Conservation (phyloP, 2,797 vertebrate species). For the Ceryle rudis region DNA sequence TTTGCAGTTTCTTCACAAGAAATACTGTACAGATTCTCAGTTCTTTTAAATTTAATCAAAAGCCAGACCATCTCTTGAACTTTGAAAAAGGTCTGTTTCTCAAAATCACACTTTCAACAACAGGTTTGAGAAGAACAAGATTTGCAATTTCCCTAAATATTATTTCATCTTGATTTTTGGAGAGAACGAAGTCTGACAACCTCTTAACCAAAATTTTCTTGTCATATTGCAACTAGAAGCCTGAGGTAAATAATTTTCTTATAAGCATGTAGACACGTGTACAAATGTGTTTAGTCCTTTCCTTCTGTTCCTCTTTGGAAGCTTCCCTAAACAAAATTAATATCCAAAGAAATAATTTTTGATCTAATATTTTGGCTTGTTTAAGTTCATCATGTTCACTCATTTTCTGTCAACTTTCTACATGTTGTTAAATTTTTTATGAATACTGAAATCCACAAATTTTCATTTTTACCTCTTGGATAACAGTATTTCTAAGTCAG, state of each 20-base stretch:
- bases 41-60: slow-evolving; percentile 11
- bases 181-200: background rate
- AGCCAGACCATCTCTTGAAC: background rate
- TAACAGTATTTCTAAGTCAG: background rate
- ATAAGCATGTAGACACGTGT: rapidly evolving
- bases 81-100: background rate
- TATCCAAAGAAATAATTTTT: background rate
- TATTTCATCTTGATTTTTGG: background rate
- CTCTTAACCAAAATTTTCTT: background rate
- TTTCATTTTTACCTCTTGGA: background rate
- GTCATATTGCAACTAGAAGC: background rate
- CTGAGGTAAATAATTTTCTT: background rate
- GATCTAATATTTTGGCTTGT: background rate
- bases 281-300: background rate
- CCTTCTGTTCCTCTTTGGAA: background rate
- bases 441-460: background rate
- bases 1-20: background rate
- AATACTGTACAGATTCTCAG: background rate
- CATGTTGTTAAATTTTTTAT: background rate
- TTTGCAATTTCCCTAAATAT: background rate
- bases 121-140: background rate
- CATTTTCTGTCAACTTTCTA: background rate
- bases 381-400: background rate
- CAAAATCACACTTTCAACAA: background rate
- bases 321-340: background rate